A percentile compares a stretch with the other conserved stretches of the same genome.
These are phyloP conservation scores for Speoplatyrhinus poulsoni DNA, from an alignment of 2,113 vertebrate genomes.

Conservation along the genomic window DNA sequence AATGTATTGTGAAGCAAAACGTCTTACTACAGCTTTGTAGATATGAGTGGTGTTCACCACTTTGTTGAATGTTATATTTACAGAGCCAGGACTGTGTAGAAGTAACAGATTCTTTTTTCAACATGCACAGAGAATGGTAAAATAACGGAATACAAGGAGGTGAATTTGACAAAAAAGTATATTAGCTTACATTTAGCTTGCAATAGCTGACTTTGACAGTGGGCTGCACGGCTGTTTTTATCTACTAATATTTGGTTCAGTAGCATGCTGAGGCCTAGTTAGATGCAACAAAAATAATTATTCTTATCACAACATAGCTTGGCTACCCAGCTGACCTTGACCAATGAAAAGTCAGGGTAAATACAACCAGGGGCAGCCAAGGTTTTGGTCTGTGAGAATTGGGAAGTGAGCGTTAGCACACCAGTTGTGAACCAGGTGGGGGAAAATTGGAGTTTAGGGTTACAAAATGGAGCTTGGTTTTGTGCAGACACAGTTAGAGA, in stretches of 20 bases:
- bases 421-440: constrained; percentile 13
- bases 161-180: too few relatives aligned
- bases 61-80: too few relatives aligned
- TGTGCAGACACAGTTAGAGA: background rate
- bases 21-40: too few relatives aligned
- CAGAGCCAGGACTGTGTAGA: too few relatives aligned
- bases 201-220: background rate
- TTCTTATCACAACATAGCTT: constrained; percentile 38
- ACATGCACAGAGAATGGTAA: too few relatives aligned
- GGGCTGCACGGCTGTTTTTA: constrained; percentile 17
- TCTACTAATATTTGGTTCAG: constrained; percentile 15
- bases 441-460: constrained; percentile 33
- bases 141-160: too few relatives aligned
- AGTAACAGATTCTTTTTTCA: too few relatives aligned
- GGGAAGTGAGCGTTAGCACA: constrained; percentile 42
- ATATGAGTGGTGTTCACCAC: too few relatives aligned
- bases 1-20: too few relatives aligned
- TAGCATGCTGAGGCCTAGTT: constrained; percentile 30
- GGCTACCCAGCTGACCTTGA: constrained; percentile 49
- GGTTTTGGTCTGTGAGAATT: constrained; percentile 29
- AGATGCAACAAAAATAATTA: constrained; percentile 34
- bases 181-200: too few relatives aligned
- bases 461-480: constrained; percentile 30
- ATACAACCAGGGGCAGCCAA: constrained; percentile 43
- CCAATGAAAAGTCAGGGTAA: constrained; percentile 36